Conservation (phyloP, 2,888 invertebrate genomes). For the Melanotus villosus region DNA sequence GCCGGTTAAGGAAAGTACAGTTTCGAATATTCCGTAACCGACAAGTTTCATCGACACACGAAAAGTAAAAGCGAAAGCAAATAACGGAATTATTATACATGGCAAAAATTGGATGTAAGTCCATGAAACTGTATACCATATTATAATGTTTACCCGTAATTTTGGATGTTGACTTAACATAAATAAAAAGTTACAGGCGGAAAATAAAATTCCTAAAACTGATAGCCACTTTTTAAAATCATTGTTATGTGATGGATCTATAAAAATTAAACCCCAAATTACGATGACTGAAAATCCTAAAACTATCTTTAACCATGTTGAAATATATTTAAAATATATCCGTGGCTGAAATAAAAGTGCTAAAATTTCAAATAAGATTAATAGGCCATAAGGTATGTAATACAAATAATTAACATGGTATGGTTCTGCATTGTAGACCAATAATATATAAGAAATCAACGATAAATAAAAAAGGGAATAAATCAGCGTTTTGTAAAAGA, state of each 20-base stretch:
- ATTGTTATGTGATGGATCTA: conserved; percentile 65
- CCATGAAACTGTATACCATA: conserved; percentile 85
- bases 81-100: conserved; percentile 84
- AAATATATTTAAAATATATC: too few relatives aligned
- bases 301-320: too few relatives aligned
- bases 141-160: conserved; percentile 86
- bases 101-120: conserved; percentile 85
- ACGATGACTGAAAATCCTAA: too few relatives aligned
- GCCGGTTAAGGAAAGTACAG: conserved; percentile 88
- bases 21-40: conserved; percentile 80
- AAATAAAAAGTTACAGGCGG: conserved; percentile 83
- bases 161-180: conserved; percentile 85
- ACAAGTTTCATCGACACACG: conserved; percentile 81
- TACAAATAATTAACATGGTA: conserved; percentile 78
- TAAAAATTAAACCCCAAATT: conserved; percentile 69
- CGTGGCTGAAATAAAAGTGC: too few relatives aligned
- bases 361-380: too few relatives aligned
- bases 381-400: conserved; percentile 76
- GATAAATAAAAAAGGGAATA: conserved; percentile 79
- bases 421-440: conserved; percentile 73
- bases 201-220: conserved; percentile 80
- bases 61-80: conserved; percentile 87
- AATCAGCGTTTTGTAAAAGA: conserved; percentile 80
- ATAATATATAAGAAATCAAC: conserved; percentile 79
- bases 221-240: conserved; percentile 77